Evolutionary conservation across 2,888 invertebrate species (phyloP), one percentile per base, ranked within the genome.

Genomic region (Orthosia gracilis): DNA sequence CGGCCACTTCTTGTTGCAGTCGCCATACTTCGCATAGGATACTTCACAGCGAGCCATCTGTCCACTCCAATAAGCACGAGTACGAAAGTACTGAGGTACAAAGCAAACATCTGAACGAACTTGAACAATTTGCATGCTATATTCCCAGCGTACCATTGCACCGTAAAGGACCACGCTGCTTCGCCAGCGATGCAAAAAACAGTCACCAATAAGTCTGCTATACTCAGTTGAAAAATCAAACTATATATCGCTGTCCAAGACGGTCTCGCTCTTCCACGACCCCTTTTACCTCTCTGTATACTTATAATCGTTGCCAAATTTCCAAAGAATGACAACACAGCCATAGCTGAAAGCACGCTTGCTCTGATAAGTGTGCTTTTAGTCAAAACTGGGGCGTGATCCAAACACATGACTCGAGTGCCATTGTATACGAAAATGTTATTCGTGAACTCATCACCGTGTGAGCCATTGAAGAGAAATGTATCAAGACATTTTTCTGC

Each of bases 51-150:
- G 64, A 98, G 97, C 97, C 98, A 98, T 71, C 98, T 96, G 90
- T 98, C 98, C 61, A 98, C 97, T 17, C 98, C 98, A 87, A 98
- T 98, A 62, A 98, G 96, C 50, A 98, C 98, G 40, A 98, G 95
- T 57, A 98, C 97, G 92, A 98, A 98, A 0, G 98, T 98, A 77
- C 98, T 98, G 80, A 98, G 94, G 91, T 98, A 98, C 69, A 98
- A 95, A 67, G 98, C 97, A 89, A 98, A 98, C 97, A 98, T 98
- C 94, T 98, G 98, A 64, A 98, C 95, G 85, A 98, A 98, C 92
- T 98, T 98, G 88, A 98, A 98, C 69, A 98, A 84, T 94, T 98
- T 98, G 93, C 98, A 98, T 59, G 97, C 97, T 15, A 97, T 91
- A 89, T 98, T 98, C 3, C 98, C 98, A 18, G 98, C 98, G 63